These are phyloP conservation scores for Frieseomelitta varia DNA, from an alignment of 1,140 invertebrate genomes.

Conservation along the genomic window DNA sequence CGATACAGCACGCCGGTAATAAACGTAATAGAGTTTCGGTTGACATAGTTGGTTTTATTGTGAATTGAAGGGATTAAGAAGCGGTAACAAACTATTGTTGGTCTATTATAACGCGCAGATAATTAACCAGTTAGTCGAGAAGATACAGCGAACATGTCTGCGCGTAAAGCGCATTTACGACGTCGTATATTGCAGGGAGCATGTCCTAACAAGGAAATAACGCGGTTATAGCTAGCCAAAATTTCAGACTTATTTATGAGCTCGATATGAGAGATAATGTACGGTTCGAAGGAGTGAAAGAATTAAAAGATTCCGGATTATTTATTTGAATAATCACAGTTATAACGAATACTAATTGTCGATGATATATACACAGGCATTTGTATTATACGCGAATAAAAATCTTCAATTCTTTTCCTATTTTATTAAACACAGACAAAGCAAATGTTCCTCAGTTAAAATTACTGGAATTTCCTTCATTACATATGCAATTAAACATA, in stretches of 20 bases:
- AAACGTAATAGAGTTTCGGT: too few species aligned
- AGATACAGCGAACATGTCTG: slow-evolving; percentile 20
- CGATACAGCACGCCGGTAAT: background rate
- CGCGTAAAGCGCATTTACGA: slow-evolving; percentile 28
- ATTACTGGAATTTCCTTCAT: too few species aligned
- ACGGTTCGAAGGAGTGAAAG: background rate
- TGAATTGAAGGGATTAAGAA: background rate
- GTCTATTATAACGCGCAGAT: background rate
- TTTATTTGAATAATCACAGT: too few species aligned
- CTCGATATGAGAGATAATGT: background rate
- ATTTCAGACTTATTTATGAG: slow-evolving; percentile 15
- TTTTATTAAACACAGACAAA: too few species aligned
- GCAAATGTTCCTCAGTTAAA: too few species aligned
- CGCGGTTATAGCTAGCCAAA: slow-evolving; percentile 35
- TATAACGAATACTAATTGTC: too few species aligned
- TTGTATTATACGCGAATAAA: too few species aligned
- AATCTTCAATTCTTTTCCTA: too few species aligned
- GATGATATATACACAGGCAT: too few species aligned
- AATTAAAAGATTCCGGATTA: background rate
- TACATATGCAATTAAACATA: too few species aligned
- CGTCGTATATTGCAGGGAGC: slow-evolving; percentile 1
- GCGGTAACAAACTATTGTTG: background rate
- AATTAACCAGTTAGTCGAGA: slow-evolving; percentile 30
- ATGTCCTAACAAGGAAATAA: slow-evolving; percentile 40
- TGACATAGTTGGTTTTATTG: background rate